These are phyloP conservation scores for Lordiphosa mommai DNA, from an alignment of 1,140 invertebrate species.

Conservation along the genomic window DNA sequence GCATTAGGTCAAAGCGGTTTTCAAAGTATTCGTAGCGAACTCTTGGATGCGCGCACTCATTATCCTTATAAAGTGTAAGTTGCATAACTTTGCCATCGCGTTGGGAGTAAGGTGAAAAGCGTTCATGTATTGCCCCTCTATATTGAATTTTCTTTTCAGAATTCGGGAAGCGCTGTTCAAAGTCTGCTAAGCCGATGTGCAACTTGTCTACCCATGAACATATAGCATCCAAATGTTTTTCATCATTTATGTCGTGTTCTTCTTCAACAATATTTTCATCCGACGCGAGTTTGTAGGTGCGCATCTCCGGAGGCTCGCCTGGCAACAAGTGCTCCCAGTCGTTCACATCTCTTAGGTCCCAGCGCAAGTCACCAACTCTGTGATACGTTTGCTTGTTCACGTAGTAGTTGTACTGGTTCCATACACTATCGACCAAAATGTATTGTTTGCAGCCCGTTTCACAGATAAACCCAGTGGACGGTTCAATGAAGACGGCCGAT, in stretches of 20 bases:
- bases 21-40: conserved; percentile 85
- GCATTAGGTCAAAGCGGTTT: conserved; percentile 86
- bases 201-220: conserved; percentile 87
- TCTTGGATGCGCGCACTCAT: conserved; percentile 83
- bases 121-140: conserved; percentile 88
- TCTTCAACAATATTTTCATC: conserved; percentile 73
- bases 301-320: conserved; percentile 82
- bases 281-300: conserved; percentile 67
- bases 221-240: conserved; percentile 91
- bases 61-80: conserved; percentile 86
- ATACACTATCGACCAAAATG: conserved; percentile 89
- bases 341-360: conserved; percentile 82
- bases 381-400: conserved; percentile 83
- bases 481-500: conserved; percentile 88
- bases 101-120: conserved; percentile 88
- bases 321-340: conserved; percentile 87
- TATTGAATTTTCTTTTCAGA: conserved; percentile 87
- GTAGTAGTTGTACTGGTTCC: conserved; percentile 94
- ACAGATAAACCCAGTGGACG: conserved; percentile 86
- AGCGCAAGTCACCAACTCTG: conserved; percentile 80
- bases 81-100: conserved; percentile 84
- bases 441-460: conserved; percentile 84
- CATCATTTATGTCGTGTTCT: conserved; percentile 79
- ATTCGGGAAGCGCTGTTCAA: conserved; percentile 86
- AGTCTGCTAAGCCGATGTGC: conserved; percentile 85